Evolutionary conservation across 2,113 vertebrate species (phyloP).

Genomic region (Cinclus cinclus): DNA sequence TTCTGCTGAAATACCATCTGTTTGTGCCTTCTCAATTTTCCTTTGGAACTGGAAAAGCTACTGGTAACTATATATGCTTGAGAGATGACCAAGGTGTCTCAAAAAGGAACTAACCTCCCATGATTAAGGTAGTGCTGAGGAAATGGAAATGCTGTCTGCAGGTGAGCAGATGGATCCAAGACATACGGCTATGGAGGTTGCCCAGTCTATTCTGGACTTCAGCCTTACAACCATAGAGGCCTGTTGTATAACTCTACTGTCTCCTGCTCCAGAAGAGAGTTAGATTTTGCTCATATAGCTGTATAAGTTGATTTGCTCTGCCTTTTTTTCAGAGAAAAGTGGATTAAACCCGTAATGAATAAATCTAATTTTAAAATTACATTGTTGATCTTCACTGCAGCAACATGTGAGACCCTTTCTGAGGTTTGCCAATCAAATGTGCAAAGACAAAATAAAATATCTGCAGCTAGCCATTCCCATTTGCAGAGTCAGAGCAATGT

Average conservation of each 20-base stretch:
- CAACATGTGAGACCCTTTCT: conserved; percentile 31
- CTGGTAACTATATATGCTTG: neutral
- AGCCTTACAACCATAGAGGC: neutral
- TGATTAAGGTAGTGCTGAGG: neutral
- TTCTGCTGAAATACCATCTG: neutral
- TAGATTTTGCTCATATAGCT: conserved; percentile 16
- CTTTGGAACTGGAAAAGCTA: neutral
- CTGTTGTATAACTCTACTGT: neutral
- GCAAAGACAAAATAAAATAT: neutral
- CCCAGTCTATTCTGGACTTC: neutral
- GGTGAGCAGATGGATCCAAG: neutral
- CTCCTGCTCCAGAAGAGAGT: conserved; percentile 12
- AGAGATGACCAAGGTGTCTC: neutral
- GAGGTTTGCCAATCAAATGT: neutral
- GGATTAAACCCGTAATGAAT: conserved; percentile 52
- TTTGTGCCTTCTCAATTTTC: neutral
- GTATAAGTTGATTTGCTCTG: conserved; percentile 58
- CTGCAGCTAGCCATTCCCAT: neutral
- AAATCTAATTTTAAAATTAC: conserved; percentile 66
- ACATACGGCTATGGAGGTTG: neutral
- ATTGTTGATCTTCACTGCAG: conserved; percentile 41
- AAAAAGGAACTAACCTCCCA: neutral
- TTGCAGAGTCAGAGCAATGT: neutral
- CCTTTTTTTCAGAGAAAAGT: conserved; percentile 57
- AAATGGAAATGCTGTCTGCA: neutral